A percentile compares a stretch with the other conserved stretches of the same genome.
These are phyloP conservation scores for Clanis bilineata DNA, from an alignment of 2,888 invertebrate species.

Conservation along the genomic window DNA sequence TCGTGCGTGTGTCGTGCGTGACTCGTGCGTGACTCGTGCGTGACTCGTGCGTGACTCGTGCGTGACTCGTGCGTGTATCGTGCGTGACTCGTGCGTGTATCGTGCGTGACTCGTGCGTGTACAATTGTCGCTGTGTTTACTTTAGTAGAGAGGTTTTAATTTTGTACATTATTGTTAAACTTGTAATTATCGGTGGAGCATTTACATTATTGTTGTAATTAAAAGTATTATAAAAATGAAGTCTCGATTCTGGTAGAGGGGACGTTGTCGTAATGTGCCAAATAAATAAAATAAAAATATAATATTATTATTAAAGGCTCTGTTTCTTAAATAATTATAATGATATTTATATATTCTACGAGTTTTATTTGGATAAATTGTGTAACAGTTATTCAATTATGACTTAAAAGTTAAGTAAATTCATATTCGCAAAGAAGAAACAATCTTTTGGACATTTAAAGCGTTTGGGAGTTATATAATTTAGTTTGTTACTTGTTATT, in stretches of 20 bases:
- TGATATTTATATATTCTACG: background rate
- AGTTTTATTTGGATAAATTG: background rate
- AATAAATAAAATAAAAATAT: background rate
- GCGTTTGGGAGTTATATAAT: background rate
- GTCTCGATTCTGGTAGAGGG: background rate
- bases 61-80: background rate
- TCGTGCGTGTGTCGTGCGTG: background rate
- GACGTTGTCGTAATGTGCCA: background rate
- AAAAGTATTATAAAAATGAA: background rate
- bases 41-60: background rate
- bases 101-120: background rate
- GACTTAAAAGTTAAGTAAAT: background rate
- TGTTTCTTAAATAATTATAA: too few species aligned
- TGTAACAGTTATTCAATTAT: background rate
- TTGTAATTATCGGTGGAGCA: background rate
- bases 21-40: background rate
- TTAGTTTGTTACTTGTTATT: background rate
- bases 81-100: background rate
- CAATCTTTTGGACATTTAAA: background rate
- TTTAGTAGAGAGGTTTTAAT: conserved; percentile 3
- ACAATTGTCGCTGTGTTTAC: background rate
- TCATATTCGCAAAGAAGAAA: background rate
- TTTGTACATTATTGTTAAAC: conserved; percentile 12
- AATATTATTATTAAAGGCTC: too few species aligned
- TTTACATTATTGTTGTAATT: conserved; percentile 1